Base-by-base conservation (phyloP, 2,888 invertebrate species). In the Deilephila elpenor region DNA sequence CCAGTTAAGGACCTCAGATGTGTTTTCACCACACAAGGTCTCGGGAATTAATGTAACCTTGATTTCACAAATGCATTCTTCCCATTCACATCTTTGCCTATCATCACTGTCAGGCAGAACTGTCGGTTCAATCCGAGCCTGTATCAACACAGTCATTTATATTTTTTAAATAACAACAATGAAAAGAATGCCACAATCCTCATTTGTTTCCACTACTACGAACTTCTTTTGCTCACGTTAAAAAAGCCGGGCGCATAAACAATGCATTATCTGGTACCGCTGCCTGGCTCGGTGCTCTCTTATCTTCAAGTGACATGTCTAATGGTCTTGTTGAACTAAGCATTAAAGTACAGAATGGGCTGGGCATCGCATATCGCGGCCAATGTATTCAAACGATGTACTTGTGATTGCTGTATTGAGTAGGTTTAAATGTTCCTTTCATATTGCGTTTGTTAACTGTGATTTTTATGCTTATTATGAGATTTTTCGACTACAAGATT, bases 301-400 rank as follows among this genome's bases (percentile, higher is more conserved):
- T 67, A 67, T 67, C 67, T 67, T 8, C 51, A 56, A 56, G 56
- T n/a, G 44, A 67, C 44, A 64, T 51, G 67, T 67, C 44, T 67
- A 67, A 67, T 20, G 44, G 51, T 37, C 25, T 51, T 56, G 56
- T 56, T 56, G 56, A 56, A 56, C 17, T 56, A 56, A 5, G 56
- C 19, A 56, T 56, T 56, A 56, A 44, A 56, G 19, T 44, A 44
- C 44, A 44, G 44, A 44, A 44, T 44, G 14, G 19, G n/a, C 17
- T 19, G 56, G 7, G n/a, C n/a, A 56, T 56, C n/a, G n/a, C 56
- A 56, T 56, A 56, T n/a, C 56, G 19, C 56, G 56, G n/a, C 56
- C 7, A 56, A 5, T 5, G 1, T n/a, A n/a, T 19, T 56, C 5
- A n/a, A 56, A n/a, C 6, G 6, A 56, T n/a, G n/a, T 56, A 56